Evolutionary conservation across 2,888 invertebrate species (phyloP).

Genomic region (Carabus problematicus): DNA sequence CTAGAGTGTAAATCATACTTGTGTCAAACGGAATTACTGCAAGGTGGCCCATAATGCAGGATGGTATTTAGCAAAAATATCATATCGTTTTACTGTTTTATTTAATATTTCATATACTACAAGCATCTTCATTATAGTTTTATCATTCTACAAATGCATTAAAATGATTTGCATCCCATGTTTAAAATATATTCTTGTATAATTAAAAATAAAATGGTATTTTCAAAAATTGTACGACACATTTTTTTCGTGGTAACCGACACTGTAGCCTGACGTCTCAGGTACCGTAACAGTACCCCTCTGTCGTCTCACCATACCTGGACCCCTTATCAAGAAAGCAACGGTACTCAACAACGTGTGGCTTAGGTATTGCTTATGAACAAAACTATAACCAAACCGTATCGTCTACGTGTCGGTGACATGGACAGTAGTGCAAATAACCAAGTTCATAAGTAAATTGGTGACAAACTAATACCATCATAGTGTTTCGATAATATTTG

Average conservation of each 20-base stretch:
- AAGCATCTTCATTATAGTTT: no score
- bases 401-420: constrained; percentile 31
- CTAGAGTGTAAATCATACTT: constrained; percentile 1
- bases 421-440: no score
- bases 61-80: constrained; percentile 11
- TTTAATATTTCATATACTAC: no score
- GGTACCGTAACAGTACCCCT: constrained; percentile 28
- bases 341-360: constrained; percentile 46
- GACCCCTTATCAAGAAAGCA: constrained; percentile 31
- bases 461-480: no score
- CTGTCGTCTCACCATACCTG: constrained; percentile 21
- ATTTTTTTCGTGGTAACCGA: constrained; percentile 9
- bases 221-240: not conserved
- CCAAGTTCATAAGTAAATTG: no score
- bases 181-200: no score
- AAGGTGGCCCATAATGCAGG: constrained; percentile 27
- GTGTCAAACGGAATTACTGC: not conserved
- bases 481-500: no score
- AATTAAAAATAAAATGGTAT: no score
- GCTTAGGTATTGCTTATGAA: constrained; percentile 11
- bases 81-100: no score
- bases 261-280: constrained; percentile 19
- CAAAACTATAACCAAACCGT: not conserved
- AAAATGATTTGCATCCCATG: no score
- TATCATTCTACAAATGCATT: no score